Conservation (phyloP, 2,888 invertebrate genomes). For the Ichneumoninae sp. region DNA sequence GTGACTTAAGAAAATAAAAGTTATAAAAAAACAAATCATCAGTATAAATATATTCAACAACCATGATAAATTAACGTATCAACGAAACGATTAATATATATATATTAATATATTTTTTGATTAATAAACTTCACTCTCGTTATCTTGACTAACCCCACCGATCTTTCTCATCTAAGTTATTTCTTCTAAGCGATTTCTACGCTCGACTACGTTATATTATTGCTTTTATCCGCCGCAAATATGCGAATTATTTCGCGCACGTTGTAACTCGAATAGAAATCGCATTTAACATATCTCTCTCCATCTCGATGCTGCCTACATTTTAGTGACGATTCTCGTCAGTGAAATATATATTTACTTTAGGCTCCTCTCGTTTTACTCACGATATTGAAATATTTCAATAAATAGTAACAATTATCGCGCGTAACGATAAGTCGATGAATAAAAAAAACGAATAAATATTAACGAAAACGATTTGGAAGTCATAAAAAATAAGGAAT, state of each 20-base stretch:
- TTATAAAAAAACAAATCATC: background rate
- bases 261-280: conserved; percentile 31
- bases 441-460: conserved; percentile 42
- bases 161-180: conserved; percentile 13
- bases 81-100: conserved; percentile 35
- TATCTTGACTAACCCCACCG: background rate
- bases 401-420: conserved; percentile 37
- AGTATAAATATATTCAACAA: conserved; percentile 38
- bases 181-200: conserved; percentile 55
- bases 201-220: conserved; percentile 58
- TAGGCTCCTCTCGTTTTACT: conserved; percentile 35
- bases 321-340: conserved; percentile 52
- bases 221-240: conserved; percentile 45
- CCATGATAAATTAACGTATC: conserved; percentile 21
- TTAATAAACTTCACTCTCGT: conserved; percentile 29
- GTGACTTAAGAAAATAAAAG: background rate
- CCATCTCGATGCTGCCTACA: conserved; percentile 18
- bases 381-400: conserved; percentile 7
- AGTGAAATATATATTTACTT: conserved; percentile 37
- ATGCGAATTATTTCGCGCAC: conserved; percentile 18
- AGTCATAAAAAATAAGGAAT: conserved; percentile 20
- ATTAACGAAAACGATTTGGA: conserved; percentile 12
- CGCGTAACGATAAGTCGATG: conserved; percentile 20
- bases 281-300: conserved; percentile 24
- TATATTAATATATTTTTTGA: conserved; percentile 50